Evolutionary conservation across 2,888 invertebrate species (phyloP).

Genomic region (Vannuccia rotundouncinata): DNA sequence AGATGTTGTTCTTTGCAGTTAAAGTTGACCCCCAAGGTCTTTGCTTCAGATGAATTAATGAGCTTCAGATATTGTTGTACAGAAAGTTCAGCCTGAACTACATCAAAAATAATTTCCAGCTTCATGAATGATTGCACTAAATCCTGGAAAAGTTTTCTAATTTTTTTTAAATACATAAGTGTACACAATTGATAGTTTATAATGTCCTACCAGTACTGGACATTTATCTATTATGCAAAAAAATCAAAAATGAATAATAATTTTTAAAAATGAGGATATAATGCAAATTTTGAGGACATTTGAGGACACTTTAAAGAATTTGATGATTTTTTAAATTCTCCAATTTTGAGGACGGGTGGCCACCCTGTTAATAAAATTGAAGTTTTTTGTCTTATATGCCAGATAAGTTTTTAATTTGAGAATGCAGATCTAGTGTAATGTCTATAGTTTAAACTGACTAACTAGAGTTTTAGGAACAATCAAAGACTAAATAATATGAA

Average conservation of each 20-base stretch:
- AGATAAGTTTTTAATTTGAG: too few relatives aligned
- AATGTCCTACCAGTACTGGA: background rate
- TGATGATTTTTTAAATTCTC: background rate
- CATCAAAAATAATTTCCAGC: background rate
- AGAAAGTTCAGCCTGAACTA: background rate
- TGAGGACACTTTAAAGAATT: background rate
- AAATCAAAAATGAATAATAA: too few relatives aligned
- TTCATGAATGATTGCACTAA: background rate
- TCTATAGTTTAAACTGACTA: too few relatives aligned
- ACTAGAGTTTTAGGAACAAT: too few relatives aligned
- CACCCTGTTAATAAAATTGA: too few relatives aligned
- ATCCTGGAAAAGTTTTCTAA: background rate
- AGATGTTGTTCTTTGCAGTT: background rate
- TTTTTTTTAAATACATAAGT: background rate
- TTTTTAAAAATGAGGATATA: background rate
- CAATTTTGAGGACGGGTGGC: background rate
- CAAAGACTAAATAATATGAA: too few relatives aligned
- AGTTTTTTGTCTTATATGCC: too few relatives aligned
- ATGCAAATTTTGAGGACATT: background rate
- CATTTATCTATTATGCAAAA: background rate
- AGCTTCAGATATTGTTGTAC: background rate
- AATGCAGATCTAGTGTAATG: too few relatives aligned
- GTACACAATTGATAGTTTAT: background rate
- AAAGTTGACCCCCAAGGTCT: background rate
- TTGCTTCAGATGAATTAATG: background rate